Conservation (phyloP, 2,797 vertebrate genomes). For the Pantherophis alleghaniensis region DNA sequence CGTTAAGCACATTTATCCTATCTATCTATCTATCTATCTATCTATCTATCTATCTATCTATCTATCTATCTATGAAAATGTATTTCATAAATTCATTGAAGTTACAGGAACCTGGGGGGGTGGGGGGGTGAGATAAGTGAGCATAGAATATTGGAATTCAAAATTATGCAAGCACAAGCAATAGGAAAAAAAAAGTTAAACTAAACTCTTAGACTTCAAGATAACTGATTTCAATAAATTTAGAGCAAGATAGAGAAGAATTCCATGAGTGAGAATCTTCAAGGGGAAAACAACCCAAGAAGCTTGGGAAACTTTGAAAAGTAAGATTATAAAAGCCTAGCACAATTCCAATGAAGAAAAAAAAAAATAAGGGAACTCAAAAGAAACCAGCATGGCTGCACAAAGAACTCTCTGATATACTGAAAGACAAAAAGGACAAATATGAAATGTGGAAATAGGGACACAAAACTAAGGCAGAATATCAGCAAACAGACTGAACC, state of each 20-base stretch:
- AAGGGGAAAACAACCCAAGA: not conserved
- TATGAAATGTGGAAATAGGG: not conserved
- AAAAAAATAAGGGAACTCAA: not conserved
- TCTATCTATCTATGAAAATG: not conserved
- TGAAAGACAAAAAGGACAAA: not conserved
- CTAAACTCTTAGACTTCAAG: not conserved
- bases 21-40: not conserved
- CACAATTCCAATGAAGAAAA: not conserved
- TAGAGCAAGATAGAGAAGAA: not conserved
- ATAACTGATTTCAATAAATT: not conserved
- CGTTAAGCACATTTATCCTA: not conserved
- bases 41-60: not conserved
- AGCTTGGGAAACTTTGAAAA: not conserved
- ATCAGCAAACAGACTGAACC: too few species aligned
- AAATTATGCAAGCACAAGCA: not conserved
- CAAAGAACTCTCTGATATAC: not conserved
- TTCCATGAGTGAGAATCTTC: not conserved
- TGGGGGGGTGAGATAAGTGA: not conserved
- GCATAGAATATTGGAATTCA: not conserved
- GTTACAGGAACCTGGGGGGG: not conserved
- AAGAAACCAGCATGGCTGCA: not conserved
- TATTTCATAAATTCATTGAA: not conserved
- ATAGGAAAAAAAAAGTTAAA: not conserved
- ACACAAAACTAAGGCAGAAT: too few species aligned
- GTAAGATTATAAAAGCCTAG: not conserved